phyloP scores from a whole-genome alignment of 92 coral and sea anemone species.

The Actinostola sp. region DNA sequence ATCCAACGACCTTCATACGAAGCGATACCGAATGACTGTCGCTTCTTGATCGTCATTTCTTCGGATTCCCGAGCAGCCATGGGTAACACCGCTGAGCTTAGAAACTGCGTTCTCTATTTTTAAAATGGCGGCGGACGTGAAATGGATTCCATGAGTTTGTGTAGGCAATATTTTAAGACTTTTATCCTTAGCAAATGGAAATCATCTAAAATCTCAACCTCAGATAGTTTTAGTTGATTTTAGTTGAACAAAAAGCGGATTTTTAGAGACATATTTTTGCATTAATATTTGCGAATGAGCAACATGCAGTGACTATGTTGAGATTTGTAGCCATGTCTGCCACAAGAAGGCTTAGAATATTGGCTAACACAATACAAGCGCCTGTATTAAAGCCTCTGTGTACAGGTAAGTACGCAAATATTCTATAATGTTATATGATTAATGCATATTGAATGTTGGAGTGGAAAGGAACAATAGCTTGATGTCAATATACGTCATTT shows the following conservation, averaged over 20 bases:
- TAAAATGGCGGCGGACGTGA: conserved; percentile 27
- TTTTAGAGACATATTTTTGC: too few relatives aligned
- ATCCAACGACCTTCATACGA: too few relatives aligned
- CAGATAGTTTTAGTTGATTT: neutral
- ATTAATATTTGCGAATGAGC: neutral
- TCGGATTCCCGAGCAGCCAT: conserved; percentile 11
- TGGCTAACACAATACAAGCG: conserved; percentile 45
- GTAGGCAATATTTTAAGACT: too few relatives aligned
- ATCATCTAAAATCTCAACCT: neutral
- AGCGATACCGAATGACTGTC: neutral
- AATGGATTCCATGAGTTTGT: too few relatives aligned
- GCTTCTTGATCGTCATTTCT: neutral
- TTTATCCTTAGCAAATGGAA: neutral
- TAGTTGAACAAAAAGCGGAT: too few relatives aligned
- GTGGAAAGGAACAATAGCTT: too few relatives aligned
- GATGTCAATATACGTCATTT: too few relatives aligned
- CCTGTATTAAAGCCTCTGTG: conserved; percentile 51
- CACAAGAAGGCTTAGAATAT: conserved; percentile 55
- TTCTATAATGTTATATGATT: neutral
- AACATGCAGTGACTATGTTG: conserved; percentile 38
- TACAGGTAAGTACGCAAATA: conserved; percentile 47
- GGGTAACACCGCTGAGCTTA: conserved; percentile 8
- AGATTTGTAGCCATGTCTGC: conserved; percentile 61
- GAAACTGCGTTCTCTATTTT: neutral
- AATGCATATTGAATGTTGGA: neutral